Percentiles rank a stretch among this genome's conserved stretches.
Conservation (phyloP, 2,113 vertebrate genomes). For the Tragulus kanchil region DNA sequence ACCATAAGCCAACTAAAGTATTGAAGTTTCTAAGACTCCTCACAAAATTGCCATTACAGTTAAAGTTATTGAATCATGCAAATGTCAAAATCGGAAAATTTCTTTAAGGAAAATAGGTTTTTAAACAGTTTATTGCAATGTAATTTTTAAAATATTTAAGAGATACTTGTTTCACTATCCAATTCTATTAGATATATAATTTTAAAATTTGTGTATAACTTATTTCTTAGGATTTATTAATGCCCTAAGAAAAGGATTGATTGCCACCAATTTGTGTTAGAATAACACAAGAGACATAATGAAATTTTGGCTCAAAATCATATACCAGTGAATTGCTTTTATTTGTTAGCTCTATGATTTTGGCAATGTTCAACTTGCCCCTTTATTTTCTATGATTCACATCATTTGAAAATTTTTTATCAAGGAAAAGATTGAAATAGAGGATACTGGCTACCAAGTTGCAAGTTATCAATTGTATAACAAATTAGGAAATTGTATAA, state of each 20-base stretch:
- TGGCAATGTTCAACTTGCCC: neutral
- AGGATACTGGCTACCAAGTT: constrained; percentile 41
- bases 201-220: neutral
- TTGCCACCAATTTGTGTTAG: neutral
- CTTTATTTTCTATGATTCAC: constrained; percentile 25
- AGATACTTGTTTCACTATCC: neutral
- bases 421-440: neutral
- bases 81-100: neutral
- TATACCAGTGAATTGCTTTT: neutral
- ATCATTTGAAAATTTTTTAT: constrained; percentile 55
- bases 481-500: neutral
- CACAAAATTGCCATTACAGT: neutral
- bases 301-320: neutral
- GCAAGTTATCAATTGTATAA: constrained; percentile 2
- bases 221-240: neutral
- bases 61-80: neutral
- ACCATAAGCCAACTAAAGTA: neutral
- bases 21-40: neutral
- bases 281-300: neutral
- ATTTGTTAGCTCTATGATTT: constrained; percentile 31
- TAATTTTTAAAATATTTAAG: neutral
- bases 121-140: neutral
- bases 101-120: neutral
- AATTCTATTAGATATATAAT: constrained; percentile 5
- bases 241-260: neutral